phyloP scores from a whole-genome alignment of 2,888 invertebrate species.

The Meliscaeva auricollis region DNA sequence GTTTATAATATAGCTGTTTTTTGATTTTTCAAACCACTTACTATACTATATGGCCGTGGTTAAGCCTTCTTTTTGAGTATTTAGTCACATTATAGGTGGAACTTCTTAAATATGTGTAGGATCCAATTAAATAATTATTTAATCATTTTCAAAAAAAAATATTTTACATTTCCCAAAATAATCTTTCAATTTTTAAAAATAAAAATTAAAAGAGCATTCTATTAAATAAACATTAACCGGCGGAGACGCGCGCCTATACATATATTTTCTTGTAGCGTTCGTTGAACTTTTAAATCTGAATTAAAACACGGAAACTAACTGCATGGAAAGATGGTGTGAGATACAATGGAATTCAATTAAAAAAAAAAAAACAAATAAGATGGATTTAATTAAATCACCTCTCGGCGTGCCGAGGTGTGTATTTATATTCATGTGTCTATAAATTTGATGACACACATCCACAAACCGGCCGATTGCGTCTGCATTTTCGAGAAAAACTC shows the following conservation, averaged over 20 bases:
- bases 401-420: background rate
- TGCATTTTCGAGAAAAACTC: background rate
- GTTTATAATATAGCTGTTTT: too few species aligned
- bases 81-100: too few species aligned
- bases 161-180: background rate
- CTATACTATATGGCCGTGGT: too few species aligned
- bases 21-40: too few species aligned
- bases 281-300: conserved; percentile 19
- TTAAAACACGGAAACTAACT: conserved; percentile 21
- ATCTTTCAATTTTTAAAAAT: background rate
- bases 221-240: background rate
- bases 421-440: background rate
- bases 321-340: background rate
- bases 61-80: too few species aligned
- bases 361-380: conserved; percentile 5
- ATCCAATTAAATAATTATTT: too few species aligned
- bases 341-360: background rate
- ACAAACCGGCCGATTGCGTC: background rate
- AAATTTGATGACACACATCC: background rate
- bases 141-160: background rate
- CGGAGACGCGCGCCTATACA: background rate
- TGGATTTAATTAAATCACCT: conserved; percentile 26
- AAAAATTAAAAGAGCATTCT: background rate
- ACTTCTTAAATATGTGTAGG: too few species aligned
- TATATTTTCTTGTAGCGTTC: background rate